Conservation (phyloP, 2,113 vertebrate species). For the Platysternon megacephalum region DNA sequence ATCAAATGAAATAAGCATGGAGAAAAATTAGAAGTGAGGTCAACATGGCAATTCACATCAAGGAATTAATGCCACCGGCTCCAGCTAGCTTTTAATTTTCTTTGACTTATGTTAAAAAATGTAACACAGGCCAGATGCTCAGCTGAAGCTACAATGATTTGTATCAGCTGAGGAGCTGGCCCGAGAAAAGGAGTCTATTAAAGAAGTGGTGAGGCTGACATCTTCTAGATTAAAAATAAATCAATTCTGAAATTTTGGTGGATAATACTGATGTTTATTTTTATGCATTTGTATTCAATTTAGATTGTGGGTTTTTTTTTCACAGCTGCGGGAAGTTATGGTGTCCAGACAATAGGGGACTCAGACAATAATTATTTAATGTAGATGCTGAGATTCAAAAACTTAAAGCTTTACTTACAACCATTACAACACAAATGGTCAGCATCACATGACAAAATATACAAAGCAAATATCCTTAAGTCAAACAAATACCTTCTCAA, state of each 20-base stretch:
- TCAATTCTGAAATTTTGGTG: not conserved
- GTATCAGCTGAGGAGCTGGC: not conserved
- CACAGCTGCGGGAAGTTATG: not conserved
- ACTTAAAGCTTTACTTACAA: not conserved
- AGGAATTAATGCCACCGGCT: not conserved
- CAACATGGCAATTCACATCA: not conserved
- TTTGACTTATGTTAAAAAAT: not conserved
- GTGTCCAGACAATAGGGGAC: not conserved
- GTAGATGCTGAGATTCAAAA: not conserved
- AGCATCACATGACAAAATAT: not conserved
- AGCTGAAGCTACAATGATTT: not conserved
- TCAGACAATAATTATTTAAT: not conserved
- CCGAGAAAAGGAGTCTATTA: slow-evolving; percentile 35
- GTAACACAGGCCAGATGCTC: not conserved
- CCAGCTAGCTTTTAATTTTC: not conserved
- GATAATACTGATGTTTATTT: not conserved
- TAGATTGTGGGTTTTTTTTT: too few species aligned
- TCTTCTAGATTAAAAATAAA: not conserved
- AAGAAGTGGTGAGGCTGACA: slow-evolving; percentile 4
- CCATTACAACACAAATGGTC: not conserved
- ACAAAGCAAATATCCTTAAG: not conserved
- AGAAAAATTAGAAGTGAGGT: not conserved
- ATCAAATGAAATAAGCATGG: not conserved
- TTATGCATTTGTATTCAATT: not conserved
- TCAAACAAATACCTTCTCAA: not conserved